A percentile compares a stretch with the other conserved stretches of the same genome.
Conservation (phyloP, 2,797 vertebrate species). For the Phrynocephalus vlangalii region DNA sequence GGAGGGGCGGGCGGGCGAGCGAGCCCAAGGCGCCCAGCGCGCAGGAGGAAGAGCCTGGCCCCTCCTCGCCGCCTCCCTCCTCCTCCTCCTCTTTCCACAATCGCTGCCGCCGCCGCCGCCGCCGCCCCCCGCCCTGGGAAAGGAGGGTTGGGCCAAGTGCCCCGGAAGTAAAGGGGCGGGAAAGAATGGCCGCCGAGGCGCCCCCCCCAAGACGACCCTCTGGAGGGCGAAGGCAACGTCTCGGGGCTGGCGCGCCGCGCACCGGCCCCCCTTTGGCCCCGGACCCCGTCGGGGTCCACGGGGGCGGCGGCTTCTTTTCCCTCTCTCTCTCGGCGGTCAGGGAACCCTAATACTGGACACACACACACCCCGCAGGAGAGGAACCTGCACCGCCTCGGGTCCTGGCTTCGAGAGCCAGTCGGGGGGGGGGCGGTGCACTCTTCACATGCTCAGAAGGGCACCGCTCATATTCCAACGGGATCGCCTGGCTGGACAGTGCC, state of each 20-base stretch:
- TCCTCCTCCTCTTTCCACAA: neutral
- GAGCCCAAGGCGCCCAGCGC: no score
- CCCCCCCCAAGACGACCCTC: neutral
- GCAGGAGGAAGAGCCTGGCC: neutral
- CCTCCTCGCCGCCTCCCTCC: neutral
- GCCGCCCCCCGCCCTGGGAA: neutral
- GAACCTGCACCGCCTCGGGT: no score
- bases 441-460: neutral
- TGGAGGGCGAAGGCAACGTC: accelerated
- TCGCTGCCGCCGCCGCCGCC: no score
- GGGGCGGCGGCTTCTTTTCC: neutral
- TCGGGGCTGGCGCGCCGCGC: accelerated
- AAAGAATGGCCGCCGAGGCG: neutral
- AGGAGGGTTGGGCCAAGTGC: constrained; percentile 3
- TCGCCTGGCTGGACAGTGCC: neutral
- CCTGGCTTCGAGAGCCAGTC: no score
- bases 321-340: neutral
- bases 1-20: no score
- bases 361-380: neutral
- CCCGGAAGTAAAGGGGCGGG: constrained; percentile 26
- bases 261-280: no score
- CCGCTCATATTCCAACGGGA: neutral
- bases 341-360: neutral
- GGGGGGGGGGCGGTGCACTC: no score
- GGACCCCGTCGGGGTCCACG: no score